A percentile compares a stretch with the other conserved stretches of the same genome.
These are phyloP conservation scores for Archegozetes longisetosus DNA, from an alignment of 1,140 invertebrate species.

Conservation along the genomic window DNA sequence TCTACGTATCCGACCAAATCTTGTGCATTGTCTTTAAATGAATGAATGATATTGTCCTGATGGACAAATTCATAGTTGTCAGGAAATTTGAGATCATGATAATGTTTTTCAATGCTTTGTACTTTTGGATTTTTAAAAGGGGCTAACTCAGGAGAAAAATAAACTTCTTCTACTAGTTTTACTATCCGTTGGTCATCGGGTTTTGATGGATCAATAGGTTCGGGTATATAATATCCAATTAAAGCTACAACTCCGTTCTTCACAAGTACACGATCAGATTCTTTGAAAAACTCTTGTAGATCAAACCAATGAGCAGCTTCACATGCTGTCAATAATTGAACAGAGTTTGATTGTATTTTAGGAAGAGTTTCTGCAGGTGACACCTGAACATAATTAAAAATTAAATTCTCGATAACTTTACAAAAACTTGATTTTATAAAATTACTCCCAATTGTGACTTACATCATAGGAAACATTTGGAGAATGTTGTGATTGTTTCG, in stretches of 20 bases:
- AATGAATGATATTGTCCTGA: background rate
- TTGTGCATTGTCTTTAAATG: background rate
- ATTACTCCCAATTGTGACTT: too few species aligned
- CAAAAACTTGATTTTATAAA: too few species aligned
- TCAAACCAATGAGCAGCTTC: constrained; percentile 29
- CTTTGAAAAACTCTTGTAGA: constrained; percentile 23
- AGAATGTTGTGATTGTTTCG: constrained; percentile 12
- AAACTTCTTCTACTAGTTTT: background rate
- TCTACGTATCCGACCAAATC: background rate
- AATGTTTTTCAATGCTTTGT: background rate
- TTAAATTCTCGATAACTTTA: too few species aligned
- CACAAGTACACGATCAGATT: constrained; percentile 24
- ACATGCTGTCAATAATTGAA: constrained; percentile 26
- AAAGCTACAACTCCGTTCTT: constrained; percentile 26
- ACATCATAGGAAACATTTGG: background rate
- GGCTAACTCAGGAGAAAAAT: background rate
- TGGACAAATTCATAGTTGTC: background rate
- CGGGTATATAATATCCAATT: constrained; percentile 21
- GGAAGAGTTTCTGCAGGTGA: background rate
- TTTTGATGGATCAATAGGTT: background rate
- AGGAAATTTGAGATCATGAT: constrained; percentile 1
- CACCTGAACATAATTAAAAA: too few species aligned
- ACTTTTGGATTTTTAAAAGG: background rate
- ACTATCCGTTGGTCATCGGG: background rate
- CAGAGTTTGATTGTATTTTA: constrained; percentile 15